Evolutionary conservation across 2,797 vertebrate genomes (phyloP).

Genomic region (Morus bassanus): DNA sequence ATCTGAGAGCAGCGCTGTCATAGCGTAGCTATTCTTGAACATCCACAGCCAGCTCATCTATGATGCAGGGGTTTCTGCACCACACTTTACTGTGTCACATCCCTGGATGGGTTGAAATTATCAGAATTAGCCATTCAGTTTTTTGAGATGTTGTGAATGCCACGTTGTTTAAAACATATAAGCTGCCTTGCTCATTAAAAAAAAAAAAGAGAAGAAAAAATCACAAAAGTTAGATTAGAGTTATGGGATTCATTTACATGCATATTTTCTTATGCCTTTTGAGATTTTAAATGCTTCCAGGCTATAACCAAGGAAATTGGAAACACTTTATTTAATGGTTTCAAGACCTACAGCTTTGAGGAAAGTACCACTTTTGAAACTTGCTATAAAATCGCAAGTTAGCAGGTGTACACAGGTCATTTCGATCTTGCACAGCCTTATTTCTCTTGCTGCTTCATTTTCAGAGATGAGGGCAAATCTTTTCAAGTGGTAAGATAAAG

Average conservation of each 20-base stretch:
- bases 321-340: background rate
- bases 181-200: accelerated
- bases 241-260: background rate
- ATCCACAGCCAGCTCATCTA: background rate
- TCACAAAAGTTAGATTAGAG: background rate
- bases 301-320: background rate
- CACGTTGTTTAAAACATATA: background rate
- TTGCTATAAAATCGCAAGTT: background rate
- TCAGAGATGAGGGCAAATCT: background rate
- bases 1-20: background rate
- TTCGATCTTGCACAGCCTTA: background rate
- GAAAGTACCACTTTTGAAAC: background rate
- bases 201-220: too few relatives aligned
- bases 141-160: background rate
- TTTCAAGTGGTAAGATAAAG: background rate
- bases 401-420: background rate
- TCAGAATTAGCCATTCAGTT: background rate
- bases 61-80: background rate
- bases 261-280: background rate
- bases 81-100: background rate
- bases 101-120: background rate
- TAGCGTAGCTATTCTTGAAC: background rate
- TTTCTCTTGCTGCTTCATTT: background rate
- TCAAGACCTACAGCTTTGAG: background rate
- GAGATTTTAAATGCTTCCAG: background rate